phyloP scores from a whole-genome alignment of 1,140 invertebrate genomes.

The Cataglyphis hispanica region DNA sequence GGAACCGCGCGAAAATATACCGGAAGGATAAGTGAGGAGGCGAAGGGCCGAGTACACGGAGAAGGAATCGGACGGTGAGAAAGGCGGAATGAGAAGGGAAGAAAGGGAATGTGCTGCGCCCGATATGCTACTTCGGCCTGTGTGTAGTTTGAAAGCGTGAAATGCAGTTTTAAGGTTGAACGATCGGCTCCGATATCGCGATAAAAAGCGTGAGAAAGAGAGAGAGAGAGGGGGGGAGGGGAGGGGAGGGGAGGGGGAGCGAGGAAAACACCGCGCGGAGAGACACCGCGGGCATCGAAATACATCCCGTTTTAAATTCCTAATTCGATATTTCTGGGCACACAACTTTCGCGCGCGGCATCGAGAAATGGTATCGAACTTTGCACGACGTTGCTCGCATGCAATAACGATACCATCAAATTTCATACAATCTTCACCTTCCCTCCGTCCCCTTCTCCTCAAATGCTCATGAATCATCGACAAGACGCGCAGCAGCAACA shows the following conservation, averaged over 20 bases:
- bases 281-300: slow-evolving; percentile 19
- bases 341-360: slow-evolving; percentile 1
- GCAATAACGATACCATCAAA: slow-evolving; percentile 2
- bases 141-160: slow-evolving; percentile 45
- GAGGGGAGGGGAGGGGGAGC: too few species aligned
- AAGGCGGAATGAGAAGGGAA: slow-evolving; percentile 49
- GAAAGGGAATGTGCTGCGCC: slow-evolving; percentile 54
- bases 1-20: slow-evolving; percentile 70
- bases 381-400: too few species aligned
- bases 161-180: slow-evolving; percentile 55
- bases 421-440: neutral
- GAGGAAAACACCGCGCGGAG: neutral
- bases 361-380: neutral
- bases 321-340: slow-evolving; percentile 43
- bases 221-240: neutral
- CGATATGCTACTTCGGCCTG: slow-evolving; percentile 63
- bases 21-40: slow-evolving; percentile 2
- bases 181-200: slow-evolving; percentile 62
- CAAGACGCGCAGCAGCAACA: too few species aligned
- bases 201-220: slow-evolving; percentile 27
- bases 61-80: neutral
- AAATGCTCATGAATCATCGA: too few species aligned
- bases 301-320: slow-evolving; percentile 47
- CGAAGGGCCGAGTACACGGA: neutral
- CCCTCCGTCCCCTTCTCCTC: too few species aligned